Evolutionary conservation across 2,888 invertebrate species (phyloP).

Genomic region (Leptopterna dolabrata): DNA sequence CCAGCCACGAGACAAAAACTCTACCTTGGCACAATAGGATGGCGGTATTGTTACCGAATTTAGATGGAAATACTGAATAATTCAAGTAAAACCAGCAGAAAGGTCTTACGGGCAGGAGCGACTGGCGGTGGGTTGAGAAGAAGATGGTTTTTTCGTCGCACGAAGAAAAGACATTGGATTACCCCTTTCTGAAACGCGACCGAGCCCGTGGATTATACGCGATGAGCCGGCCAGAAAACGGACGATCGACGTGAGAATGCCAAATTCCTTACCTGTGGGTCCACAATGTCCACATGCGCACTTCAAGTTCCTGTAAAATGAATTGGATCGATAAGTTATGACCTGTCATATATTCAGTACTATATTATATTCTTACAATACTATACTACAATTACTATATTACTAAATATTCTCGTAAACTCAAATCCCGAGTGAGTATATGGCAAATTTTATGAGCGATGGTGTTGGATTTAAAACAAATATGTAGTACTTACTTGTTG

Average conservation of each 20-base stretch:
- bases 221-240: conserved; percentile 12
- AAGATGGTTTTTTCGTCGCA: conserved; percentile 24
- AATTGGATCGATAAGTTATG: too few relatives aligned
- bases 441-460: too few relatives aligned
- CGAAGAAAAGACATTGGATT: conserved; percentile 15
- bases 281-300: not conserved
- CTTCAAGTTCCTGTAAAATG: not conserved
- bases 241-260: not conserved
- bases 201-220: conserved; percentile 8
- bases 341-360: too few relatives aligned
- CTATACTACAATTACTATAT: too few relatives aligned
- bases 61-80: conserved; percentile 54
- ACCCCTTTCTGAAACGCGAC: not conserved
- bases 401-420: too few relatives aligned
- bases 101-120: conserved; percentile 1
- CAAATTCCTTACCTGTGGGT: not conserved
- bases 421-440: too few relatives aligned
- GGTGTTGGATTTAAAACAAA: too few relatives aligned
- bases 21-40: conserved; percentile 40
- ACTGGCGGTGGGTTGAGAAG: conserved; percentile 20
- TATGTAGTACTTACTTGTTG: too few relatives aligned
- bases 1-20: conserved; percentile 23
- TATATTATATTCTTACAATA: too few relatives aligned
- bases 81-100: conserved; percentile 45
- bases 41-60: conserved; percentile 56